Percentiles rank a stretch among this genome's conserved stretches.
Conservation (phyloP, 2,797 vertebrate genomes). For the Arctocebus calabarensis region DNA sequence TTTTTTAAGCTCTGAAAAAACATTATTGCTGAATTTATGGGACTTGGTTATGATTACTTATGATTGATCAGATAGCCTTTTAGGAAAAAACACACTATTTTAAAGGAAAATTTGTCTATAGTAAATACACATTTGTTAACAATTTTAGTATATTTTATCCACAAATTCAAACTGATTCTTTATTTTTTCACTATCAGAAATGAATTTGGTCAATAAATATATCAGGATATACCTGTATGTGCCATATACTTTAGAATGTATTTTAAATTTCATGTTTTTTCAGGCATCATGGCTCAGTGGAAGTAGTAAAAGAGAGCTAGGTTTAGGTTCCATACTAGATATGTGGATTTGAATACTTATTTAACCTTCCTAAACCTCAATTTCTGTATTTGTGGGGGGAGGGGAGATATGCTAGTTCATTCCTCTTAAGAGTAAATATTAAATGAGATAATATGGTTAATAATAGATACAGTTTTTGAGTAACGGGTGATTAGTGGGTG, state of each 20-base stretch:
- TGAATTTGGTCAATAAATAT: background rate
- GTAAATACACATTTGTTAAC: background rate
- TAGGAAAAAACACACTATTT: constrained; percentile 50
- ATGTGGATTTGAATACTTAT: background rate
- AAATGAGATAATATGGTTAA: background rate
- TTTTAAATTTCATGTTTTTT: constrained; percentile 26
- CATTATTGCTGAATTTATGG: constrained; percentile 38
- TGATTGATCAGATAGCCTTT: constrained; percentile 21
- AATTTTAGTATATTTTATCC: background rate
- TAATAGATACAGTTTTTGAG: background rate
- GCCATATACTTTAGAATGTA: background rate
- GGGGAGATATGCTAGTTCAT: background rate
- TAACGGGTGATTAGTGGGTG: background rate
- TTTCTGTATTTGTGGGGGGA: background rate
- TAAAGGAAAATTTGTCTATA: constrained; percentile 8
- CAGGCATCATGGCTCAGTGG: background rate
- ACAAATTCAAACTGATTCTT: constrained; percentile 34
- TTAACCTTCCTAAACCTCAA: background rate
- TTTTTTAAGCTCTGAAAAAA: constrained; percentile 28
- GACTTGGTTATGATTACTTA: constrained; percentile 5
- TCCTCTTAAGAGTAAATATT: background rate
- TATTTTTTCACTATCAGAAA: background rate
- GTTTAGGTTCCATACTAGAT: background rate
- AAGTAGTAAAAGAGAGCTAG: background rate
- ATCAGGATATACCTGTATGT: background rate